Percentiles rank a stretch among this genome's conserved stretches.
Evolutionary conservation across 2,888 invertebrate species (phyloP).

Genomic region (Acanthopleura granulata): DNA sequence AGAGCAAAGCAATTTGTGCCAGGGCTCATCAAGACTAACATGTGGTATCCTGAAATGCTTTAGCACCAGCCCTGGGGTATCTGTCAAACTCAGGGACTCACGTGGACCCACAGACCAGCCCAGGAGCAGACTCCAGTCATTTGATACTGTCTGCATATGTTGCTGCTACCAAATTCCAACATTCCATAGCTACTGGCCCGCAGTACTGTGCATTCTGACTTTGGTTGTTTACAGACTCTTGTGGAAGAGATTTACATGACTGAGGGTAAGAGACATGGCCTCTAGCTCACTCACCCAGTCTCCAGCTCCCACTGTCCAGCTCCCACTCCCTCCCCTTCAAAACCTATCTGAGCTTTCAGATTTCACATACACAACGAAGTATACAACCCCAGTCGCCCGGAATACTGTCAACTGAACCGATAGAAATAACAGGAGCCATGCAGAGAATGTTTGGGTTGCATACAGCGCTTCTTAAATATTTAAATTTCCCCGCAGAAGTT

Average conservation of each 20-base stretch:
- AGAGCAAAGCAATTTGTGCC: conserved; percentile 5
- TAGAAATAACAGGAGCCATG: no score
- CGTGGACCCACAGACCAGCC: not conserved
- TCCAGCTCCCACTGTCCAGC: no score
- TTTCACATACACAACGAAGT: no score
- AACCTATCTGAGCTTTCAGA: no score
- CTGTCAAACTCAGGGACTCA: not conserved
- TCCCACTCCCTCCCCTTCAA: no score
- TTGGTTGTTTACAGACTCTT: not conserved
- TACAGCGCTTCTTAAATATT: no score
- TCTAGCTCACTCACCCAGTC: not conserved
- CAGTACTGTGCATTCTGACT: not conserved
- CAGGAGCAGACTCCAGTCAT: not conserved
- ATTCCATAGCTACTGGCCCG: not conserved
- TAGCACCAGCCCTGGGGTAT: not conserved
- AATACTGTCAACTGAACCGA: no score
- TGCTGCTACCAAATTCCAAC: not conserved
- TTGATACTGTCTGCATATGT: not conserved
- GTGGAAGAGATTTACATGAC: not conserved
- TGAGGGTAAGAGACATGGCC: not conserved
- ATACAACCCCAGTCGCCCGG: no score
- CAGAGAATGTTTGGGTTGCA: no score
- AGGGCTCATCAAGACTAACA: not conserved
- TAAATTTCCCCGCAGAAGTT: no score
- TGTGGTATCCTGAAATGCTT: not conserved